Evolutionary conservation across 2,888 invertebrate species (phyloP).

Genomic region (Anthoptus insignis): DNA sequence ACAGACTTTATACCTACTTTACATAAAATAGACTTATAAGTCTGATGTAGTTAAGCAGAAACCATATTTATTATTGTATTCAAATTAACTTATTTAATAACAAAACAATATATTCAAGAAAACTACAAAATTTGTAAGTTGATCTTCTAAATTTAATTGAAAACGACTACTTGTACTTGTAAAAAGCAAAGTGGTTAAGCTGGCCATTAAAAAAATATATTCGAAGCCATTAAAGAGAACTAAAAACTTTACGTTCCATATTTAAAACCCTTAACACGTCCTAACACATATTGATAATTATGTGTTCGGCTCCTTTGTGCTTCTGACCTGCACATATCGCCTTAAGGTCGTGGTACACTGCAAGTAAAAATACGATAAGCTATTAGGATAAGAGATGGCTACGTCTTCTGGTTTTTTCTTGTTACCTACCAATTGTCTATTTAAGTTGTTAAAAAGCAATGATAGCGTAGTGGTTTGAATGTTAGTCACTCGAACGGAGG

Average conservation of each 20-base stretch:
- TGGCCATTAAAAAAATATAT: constrained; percentile 43
- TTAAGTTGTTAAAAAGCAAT: too few species aligned
- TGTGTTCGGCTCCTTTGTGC: constrained; percentile 68
- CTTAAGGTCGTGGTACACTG: background rate
- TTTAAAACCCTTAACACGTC: constrained; percentile 60
- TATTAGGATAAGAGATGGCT: too few species aligned
- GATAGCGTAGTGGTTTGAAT: too few species aligned
- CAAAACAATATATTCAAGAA: too few species aligned
- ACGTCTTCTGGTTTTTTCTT: too few species aligned
- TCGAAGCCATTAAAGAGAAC: constrained; percentile 44
- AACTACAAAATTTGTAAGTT: constrained; percentile 23
- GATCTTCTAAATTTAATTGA: constrained; percentile 25
- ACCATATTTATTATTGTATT: too few species aligned
- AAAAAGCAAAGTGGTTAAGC: constrained; percentile 35
- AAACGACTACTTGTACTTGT: constrained; percentile 24
- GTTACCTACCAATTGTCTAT: too few species aligned
- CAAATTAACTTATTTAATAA: too few species aligned
- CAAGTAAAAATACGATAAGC: constrained; percentile 41
- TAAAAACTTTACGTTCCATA: constrained; percentile 47
- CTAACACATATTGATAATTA: constrained; percentile 51
- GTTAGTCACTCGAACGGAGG: too few species aligned
- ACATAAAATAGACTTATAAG: too few species aligned
- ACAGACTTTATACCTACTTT: too few species aligned
- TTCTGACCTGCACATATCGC: constrained; percentile 52
- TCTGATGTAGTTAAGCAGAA: too few species aligned